Percentiles rank a stretch among this genome's conserved stretches.
Conservation (phyloP, 2,113 vertebrate species). For the Emydocephalus ijimae region DNA sequence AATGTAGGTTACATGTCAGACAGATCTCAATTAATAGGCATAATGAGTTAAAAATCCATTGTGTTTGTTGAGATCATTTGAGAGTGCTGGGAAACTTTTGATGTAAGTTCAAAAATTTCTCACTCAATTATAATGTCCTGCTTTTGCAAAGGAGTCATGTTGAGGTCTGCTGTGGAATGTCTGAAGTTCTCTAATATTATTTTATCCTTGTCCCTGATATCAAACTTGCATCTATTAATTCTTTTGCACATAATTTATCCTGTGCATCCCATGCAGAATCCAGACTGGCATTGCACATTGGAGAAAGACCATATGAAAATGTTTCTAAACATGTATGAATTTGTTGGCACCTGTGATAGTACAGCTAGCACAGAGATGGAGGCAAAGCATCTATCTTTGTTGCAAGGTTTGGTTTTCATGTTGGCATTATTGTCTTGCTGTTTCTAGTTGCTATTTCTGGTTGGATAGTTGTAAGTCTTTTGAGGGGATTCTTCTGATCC, state of each 20-base stretch:
- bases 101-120: background rate
- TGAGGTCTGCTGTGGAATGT: background rate
- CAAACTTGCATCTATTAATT: background rate
- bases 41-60: background rate
- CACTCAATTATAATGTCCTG: background rate
- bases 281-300: background rate
- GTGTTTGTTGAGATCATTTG: background rate
- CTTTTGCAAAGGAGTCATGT: background rate
- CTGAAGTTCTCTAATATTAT: background rate
- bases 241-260: background rate
- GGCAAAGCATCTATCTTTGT: background rate
- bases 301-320: background rate
- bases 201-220: background rate
- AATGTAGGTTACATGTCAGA: background rate
- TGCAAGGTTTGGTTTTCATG: background rate
- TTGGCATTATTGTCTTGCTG: background rate
- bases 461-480: background rate
- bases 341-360: background rate
- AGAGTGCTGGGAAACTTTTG: background rate
- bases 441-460: background rate
- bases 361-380: background rate
- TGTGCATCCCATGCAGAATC: background rate
- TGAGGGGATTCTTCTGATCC: background rate
- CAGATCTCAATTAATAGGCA: background rate
- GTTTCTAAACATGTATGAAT: background rate